These are phyloP conservation scores for Penelope pileata DNA, from an alignment of 2,113 vertebrate species.

Conservation along the genomic window DNA sequence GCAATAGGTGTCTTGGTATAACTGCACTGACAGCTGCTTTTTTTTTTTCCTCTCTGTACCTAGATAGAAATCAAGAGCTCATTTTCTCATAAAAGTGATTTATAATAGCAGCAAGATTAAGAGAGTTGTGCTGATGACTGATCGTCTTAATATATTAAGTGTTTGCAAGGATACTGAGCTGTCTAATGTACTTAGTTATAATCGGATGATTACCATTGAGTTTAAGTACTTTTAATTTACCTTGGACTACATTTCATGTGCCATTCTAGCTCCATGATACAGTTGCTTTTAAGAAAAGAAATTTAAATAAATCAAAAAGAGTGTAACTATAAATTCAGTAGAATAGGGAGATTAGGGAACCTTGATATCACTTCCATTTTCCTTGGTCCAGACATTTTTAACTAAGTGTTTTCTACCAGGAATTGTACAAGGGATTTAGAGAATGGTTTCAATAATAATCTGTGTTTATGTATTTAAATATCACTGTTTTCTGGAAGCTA, in stretches of 20 bases:
- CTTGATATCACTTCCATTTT: background rate
- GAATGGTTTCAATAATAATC: background rate
- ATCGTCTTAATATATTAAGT: slow-evolving; percentile 61
- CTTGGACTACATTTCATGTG: slow-evolving; percentile 40
- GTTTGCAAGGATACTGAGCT: slow-evolving; percentile 55
- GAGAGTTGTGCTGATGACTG: slow-evolving; percentile 16
- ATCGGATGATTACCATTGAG: slow-evolving; percentile 44
- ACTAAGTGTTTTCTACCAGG: background rate
- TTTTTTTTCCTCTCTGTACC: background rate
- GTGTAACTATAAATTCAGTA: background rate
- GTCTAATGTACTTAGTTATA: slow-evolving; percentile 33
- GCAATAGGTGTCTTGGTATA: background rate
- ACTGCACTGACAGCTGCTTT: background rate
- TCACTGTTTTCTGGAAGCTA: background rate
- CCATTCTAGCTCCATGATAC: background rate
- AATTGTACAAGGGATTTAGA: background rate
- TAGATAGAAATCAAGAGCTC: slow-evolving; percentile 1
- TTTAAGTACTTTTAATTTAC: slow-evolving; percentile 60
- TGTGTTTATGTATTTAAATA: slow-evolving; percentile 19
- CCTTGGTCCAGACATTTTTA: background rate
- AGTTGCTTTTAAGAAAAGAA: background rate
- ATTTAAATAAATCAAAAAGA: slow-evolving; percentile 24
- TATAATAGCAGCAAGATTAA: background rate
- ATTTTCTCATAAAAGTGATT: slow-evolving; percentile 51
- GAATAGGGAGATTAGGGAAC: slow-evolving; percentile 12